phyloP scores from a whole-genome alignment of 1,140 invertebrate genomes.

The Trinorchestia longiramus region DNA sequence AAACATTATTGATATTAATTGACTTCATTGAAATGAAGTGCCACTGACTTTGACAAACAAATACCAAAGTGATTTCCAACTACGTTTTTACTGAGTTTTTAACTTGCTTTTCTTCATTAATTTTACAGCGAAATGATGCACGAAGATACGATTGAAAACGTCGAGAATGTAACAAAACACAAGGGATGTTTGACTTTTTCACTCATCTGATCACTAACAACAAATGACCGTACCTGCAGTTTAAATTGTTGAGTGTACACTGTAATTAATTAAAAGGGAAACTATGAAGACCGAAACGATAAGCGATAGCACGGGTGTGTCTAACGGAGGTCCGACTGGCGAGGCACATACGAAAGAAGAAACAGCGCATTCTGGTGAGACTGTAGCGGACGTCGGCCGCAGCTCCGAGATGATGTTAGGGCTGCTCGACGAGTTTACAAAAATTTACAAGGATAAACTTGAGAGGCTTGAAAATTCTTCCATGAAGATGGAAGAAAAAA shows the following conservation, averaged over 20 bases:
- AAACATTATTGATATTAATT: too few relatives aligned
- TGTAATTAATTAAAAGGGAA: neutral
- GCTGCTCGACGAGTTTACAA: conserved; percentile 61
- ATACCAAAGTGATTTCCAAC: too few relatives aligned
- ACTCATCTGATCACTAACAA: neutral
- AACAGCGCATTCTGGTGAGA: neutral
- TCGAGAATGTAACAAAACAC: neutral
- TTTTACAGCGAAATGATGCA: neutral
- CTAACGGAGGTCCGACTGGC: neutral
- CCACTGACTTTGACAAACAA: too few relatives aligned
- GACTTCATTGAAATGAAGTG: too few relatives aligned
- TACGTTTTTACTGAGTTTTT: too few relatives aligned
- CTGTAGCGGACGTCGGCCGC: neutral
- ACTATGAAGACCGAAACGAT: conserved; percentile 38
- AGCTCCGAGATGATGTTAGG: conserved; percentile 62
- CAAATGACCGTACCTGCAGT: neutral
- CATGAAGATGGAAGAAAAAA: conserved; percentile 59
- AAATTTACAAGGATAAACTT: conserved; percentile 62
- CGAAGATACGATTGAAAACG: neutral
- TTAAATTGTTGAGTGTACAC: neutral
- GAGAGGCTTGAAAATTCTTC: conserved; percentile 60
- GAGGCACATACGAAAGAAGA: neutral
- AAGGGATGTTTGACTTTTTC: neutral
- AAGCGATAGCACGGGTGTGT: neutral
- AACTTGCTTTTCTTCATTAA: too few relatives aligned